Evolutionary conservation across 64 coral and sea anemone genomes (phyloP), one percentile per base, ranked within the genome.

Genomic region (Dendrophyllia cribrosa): DNA sequence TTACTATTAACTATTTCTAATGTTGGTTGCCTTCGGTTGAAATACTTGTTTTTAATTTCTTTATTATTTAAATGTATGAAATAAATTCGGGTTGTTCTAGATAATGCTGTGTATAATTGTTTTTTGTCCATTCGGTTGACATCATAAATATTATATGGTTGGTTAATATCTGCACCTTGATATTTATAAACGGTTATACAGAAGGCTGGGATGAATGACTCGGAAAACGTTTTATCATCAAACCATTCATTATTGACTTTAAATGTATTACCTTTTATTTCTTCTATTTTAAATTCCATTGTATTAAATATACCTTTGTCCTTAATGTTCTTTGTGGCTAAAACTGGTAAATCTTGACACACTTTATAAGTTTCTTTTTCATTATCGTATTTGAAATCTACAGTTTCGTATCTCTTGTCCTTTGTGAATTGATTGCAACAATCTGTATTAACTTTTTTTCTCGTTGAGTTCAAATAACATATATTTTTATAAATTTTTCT

Each of bases 181-280:
- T 82, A 83, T 17, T 91, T 91, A 8, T 91, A 91, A 0, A 91
- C 89, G 0, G 89, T 91, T 0, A 82, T 24, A 21, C 89, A 91
- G 44, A 83, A 82, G 0, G 19, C 4, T 8, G 77, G 89, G 0
- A 91, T 91, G 23, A 91, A 90, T 7, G 48, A 8, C 16, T 88
- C 69, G 2, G 48, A 74, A 59, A 89, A 77, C 51, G 4, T 44
- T 45, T 76, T 76, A 22, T 11, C 7, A 20, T 89, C 87, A 44
- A 20, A 89, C 43, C 55, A 60, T 26, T 74, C 70, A 20, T 72
- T 72, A 47, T 87, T 70, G 0, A 87, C n/a, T 20, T 16, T 87
- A 71, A 49, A 69, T 19, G 56, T 3, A 2, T 87, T 51, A 6
- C 68, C 26, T 43, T 4, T 9, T 1, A 87, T 87, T 4, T 59